Evolutionary conservation across 2,797 vertebrate genomes (phyloP), one percentile per base, ranked within the genome.

Genomic region (Scomberomorus guttatus): DNA sequence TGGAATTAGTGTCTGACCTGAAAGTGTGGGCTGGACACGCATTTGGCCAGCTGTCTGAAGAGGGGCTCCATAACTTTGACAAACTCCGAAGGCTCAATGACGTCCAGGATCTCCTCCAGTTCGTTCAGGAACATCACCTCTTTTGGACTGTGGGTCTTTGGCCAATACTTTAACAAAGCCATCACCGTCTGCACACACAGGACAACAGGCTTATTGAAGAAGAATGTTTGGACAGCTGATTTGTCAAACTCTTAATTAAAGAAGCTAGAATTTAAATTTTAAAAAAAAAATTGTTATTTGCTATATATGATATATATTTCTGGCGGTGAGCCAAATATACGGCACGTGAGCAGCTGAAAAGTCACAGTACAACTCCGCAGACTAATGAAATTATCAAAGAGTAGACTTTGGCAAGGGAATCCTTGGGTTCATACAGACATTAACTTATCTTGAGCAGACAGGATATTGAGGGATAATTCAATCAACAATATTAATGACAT

Each of bases 121-220:
- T 99, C 98, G 22, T 99, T 99, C 79, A 99, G 95, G 94, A 99
- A 99, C 98, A 99, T 99, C 79, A 99, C 98, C 93, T 99, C 98
- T 93, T 99, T 99, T 74, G 98, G 98, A 94, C 98, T 98, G 93
- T 99, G 98, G 58, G 98, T 99, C 96, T 99, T 99, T 91, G 98
- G 98, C 98, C 98, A 99, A 90, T 99, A 99, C 87, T 99, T 99
- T 64, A 99, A 95, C 89, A 99, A 95, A 67, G 98, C 98, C 97
- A 98, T 98, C 64, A 99, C 98, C 76, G 98, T 98, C 98, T 99
- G 79, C 2, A 39, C 9, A 57, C 9, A 60, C 27, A 29, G 3
- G 0, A 42, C 9, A 64, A 67, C 15, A 17, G 18, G n/a, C 12
- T 75, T 17, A 27, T 32, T 8, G 62, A 27, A 60, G 22, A 20